Conservation (phyloP, 1,140 invertebrate species). For the Cecropterus lyciades region DNA sequence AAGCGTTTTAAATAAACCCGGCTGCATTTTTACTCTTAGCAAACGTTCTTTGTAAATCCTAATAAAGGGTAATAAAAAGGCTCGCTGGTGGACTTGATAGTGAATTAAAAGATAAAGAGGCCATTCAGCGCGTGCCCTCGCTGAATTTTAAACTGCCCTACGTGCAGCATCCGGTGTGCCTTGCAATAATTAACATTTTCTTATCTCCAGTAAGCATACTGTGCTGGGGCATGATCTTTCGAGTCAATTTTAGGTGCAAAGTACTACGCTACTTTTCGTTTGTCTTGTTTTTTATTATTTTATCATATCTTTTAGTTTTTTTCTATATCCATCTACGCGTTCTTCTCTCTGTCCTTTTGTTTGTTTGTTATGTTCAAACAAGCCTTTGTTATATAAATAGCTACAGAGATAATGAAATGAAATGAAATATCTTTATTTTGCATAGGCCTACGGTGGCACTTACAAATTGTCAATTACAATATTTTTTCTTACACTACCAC, state of each 20-base stretch:
- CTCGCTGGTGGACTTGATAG: slow-evolving; percentile 6
- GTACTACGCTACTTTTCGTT: too few species aligned
- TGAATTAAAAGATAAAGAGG: slow-evolving; percentile 24
- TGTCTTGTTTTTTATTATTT: too few species aligned
- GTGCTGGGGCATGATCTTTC: not conserved
- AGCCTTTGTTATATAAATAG: too few species aligned
- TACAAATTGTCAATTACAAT: too few species aligned
- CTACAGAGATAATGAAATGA: too few species aligned
- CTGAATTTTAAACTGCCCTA: slow-evolving; percentile 10
- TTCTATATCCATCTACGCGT: too few species aligned
- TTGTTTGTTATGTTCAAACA: too few species aligned
- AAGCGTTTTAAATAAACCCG: not conserved
- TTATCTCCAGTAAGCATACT: slow-evolving; percentile 1
- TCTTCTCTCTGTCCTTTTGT: too few species aligned
- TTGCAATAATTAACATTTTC: slow-evolving; percentile 13
- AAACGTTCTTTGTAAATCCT: slow-evolving; percentile 10
- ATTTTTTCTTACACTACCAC: too few species aligned
- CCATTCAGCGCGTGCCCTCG: slow-evolving; percentile 6
- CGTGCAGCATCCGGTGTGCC: slow-evolving; percentile 6
- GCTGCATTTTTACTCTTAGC: slow-evolving; percentile 4
- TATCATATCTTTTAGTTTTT: too few species aligned
- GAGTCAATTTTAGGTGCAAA: not conserved
- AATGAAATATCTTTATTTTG: too few species aligned
- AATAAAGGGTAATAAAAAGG: slow-evolving; percentile 20
- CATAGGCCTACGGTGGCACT: too few species aligned